Evolutionary conservation across 2,888 invertebrate genomes (phyloP), one percentile per base, ranked within the genome.

Genomic region (Vannuccia rotundouncinata): DNA sequence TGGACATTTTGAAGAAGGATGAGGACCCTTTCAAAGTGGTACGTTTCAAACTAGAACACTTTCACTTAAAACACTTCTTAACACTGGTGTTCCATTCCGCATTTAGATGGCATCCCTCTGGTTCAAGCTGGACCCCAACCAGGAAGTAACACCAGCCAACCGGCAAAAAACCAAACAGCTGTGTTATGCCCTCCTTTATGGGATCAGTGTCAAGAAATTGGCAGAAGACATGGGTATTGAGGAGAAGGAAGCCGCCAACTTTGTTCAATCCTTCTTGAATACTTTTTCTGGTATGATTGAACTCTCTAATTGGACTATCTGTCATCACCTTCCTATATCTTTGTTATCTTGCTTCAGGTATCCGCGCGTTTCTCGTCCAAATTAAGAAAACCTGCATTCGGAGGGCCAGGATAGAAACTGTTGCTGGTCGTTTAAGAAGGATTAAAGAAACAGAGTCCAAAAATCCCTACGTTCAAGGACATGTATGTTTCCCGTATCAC

Each of bases 141-240:
- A 90, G 1, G 86, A 91, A 87, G 92, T 97, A 0, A 75, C 92
- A 59, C 91, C 92, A 80, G 91, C 91, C 81, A 90, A 94, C 84
- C 90, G 97, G 74, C 93, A 95, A 85, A 92, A 92, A 85, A 93
- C 95, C 17, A 90, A 90, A 1, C 95, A 95, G 89, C 91, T 97
- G 31, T 95, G 95, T 86, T 98, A 98, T 88, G 97, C 95, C 1
- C 94, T 99, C 85, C 92, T 99, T 81, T 99, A 99, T 87, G 99
- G 98, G 2, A 98, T 98, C 92, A 95, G 97, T 0, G 90, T 91
- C 81, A 93, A 91, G 85, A 91, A 93, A 0, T 89, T 99, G 31
- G 91, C 93, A 0, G 93, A 93, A 82, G 91, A 92, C 82, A 89
- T 98, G 45, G 91, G 92, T 80, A 91, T 95, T 10, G 90, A 91